Percentiles rank a stretch among this genome's conserved stretches.
Conservation (phyloP, 2,888 invertebrate species). For the Troilus luridus region DNA sequence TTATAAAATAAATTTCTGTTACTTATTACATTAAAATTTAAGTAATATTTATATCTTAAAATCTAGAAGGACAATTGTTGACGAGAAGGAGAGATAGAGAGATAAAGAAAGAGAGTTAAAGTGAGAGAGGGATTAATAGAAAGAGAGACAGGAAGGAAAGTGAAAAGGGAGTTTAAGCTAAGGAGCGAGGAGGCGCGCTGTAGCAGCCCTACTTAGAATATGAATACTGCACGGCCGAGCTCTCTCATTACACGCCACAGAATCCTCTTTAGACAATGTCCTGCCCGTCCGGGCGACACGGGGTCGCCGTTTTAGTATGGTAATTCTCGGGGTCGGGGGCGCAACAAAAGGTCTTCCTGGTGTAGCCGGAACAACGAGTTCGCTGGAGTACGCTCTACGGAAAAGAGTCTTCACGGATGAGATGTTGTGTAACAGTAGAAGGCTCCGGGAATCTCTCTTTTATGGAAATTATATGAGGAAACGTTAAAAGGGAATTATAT, state of each 20-base stretch:
- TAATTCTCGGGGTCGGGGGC: slow-evolving; percentile 4
- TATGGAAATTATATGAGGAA: neutral
- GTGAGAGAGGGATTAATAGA: no score
- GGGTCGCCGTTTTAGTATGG: slow-evolving; percentile 38
- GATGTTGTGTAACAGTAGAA: neutral
- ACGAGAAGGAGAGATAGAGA: neutral
- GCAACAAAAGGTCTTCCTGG: slow-evolving; percentile 27
- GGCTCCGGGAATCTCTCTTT: neutral
- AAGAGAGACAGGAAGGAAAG: neutral
- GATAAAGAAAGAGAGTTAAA: no score
- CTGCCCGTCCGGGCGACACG: slow-evolving; percentile 16
- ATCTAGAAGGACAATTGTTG: neutral
- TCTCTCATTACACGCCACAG: slow-evolving; percentile 38
- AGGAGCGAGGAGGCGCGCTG: neutral
- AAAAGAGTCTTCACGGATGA: slow-evolving; percentile 13
- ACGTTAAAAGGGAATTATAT: no score
- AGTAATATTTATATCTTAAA: neutral
- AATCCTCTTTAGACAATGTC: slow-evolving; percentile 39
- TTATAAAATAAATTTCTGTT: neutral
- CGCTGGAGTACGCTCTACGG: neutral
- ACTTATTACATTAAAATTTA: neutral
- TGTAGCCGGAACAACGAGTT: neutral
- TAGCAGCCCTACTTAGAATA: slow-evolving; percentile 1
- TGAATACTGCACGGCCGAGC: slow-evolving; percentile 9
- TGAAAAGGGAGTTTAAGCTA: slow-evolving; percentile 19